phyloP scores from a whole-genome alignment of 2,797 vertebrate genomes.

The Jordanella pulchra region DNA sequence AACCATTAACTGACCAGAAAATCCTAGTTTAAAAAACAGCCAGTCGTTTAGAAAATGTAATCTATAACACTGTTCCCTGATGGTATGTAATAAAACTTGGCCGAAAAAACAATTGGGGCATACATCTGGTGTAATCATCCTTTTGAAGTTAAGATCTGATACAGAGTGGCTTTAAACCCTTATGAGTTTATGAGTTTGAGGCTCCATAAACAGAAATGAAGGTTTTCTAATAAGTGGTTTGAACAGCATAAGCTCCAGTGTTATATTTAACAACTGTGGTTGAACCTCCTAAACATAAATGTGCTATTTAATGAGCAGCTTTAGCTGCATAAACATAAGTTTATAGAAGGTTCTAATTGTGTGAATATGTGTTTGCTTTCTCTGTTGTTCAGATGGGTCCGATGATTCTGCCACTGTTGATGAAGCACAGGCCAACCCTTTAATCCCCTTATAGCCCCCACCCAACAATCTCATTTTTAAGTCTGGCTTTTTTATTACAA shows the following conservation, averaged over 20 bases:
- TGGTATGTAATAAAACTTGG: background rate
- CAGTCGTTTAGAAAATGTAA: background rate
- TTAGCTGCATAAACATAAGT: constrained; percentile 51
- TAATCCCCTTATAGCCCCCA: constrained; percentile 43
- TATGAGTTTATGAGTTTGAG: constrained; percentile 52
- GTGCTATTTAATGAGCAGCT: constrained; percentile 53
- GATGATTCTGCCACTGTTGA: constrained; percentile 55
- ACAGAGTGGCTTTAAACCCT: constrained; percentile 23
- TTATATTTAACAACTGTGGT: constrained; percentile 43
- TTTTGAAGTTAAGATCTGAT: constrained; percentile 32
- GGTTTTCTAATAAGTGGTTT: constrained; percentile 43
- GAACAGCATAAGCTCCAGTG: constrained; percentile 31
- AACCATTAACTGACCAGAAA: background rate
- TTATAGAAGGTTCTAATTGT: constrained; percentile 40
- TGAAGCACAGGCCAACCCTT: constrained; percentile 56
- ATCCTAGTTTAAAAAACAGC: background rate
- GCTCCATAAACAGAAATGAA: constrained; percentile 42
- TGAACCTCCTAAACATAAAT: constrained; percentile 35
- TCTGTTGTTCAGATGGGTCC: constrained; percentile 46
- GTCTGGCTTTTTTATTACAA: constrained; percentile 43
- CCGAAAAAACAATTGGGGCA: constrained; percentile 5
- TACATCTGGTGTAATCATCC: constrained; percentile 1
- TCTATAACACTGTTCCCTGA: background rate
- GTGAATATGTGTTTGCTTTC: constrained; percentile 59
- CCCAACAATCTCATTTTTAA: constrained; percentile 41